phyloP scores from a whole-genome alignment of 1,140 invertebrate genomes.

The Helicoverpa zea region DNA sequence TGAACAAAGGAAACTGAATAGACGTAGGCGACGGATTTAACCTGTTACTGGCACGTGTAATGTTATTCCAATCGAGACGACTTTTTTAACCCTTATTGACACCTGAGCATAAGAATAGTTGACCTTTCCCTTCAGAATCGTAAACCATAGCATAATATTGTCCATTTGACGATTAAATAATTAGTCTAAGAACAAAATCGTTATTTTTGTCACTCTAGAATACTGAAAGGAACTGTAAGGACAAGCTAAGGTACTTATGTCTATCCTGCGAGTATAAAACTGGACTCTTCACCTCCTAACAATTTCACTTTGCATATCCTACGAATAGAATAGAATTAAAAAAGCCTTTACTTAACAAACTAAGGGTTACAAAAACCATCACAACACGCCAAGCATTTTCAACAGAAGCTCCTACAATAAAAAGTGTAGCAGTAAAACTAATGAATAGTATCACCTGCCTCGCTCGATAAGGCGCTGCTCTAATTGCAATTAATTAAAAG shows the following conservation, averaged over 20 bases:
- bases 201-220: no score
- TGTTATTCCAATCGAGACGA: not conserved
- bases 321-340: no score
- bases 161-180: no score
- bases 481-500: constrained; percentile 71
- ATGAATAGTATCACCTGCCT: constrained; percentile 46
- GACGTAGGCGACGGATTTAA: not conserved
- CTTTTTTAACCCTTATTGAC: not conserved
- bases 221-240: no score
- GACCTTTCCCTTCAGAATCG: no score
- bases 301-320: no score
- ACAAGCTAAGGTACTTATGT: no score
- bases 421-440: constrained; percentile 17
- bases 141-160: no score
- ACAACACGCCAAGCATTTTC: not conserved
- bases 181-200: no score
- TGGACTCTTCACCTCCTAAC: no score
- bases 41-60: not conserved
- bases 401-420: not conserved
- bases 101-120: not conserved
- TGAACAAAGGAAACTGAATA: not conserved
- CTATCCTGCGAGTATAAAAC: no score
- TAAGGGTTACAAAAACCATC: not conserved
- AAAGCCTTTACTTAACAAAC: no score
- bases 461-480: constrained; percentile 59